These are phyloP conservation scores for Melanotaenia nigrans DNA, from an alignment of 2,797 vertebrate genomes.

Conservation along the genomic window DNA sequence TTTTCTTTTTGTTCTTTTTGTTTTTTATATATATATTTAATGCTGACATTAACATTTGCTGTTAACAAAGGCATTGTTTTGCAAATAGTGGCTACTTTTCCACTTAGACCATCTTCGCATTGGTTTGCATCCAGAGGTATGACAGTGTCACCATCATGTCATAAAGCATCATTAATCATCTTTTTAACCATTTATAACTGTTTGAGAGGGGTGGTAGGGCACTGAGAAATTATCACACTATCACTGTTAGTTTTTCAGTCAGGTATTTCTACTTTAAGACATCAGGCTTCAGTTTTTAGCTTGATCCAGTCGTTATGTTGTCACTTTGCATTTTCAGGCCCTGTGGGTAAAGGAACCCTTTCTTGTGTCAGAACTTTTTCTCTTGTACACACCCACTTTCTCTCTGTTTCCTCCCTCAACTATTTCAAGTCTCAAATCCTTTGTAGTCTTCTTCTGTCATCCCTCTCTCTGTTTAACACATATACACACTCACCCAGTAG, in stretches of 20 bases:
- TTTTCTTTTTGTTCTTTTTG: too few species aligned
- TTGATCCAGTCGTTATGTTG: conserved; percentile 19
- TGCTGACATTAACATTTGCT: too few species aligned
- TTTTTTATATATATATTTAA: too few species aligned
- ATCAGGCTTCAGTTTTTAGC: conserved; percentile 18
- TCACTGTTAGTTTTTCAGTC: neutral
- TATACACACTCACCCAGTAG: conserved; percentile 38
- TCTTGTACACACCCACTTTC: conserved; percentile 32
- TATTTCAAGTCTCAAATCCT: conserved; percentile 39
- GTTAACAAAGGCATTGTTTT: too few species aligned
- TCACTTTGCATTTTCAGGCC: conserved; percentile 20
- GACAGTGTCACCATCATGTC: neutral
- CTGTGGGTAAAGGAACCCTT: conserved; percentile 30
- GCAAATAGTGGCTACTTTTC: too few species aligned
- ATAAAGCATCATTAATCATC: neutral
- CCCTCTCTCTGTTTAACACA: conserved; percentile 18
- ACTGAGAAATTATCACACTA: neutral
- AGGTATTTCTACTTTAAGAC: neutral
- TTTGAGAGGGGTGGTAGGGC: neutral
- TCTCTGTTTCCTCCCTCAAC: conserved; percentile 26
- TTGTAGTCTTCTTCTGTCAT: conserved; percentile 41
- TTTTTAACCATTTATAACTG: neutral
- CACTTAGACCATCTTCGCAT: neutral
- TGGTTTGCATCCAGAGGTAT: neutral
- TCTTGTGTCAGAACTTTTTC: conserved; percentile 40